A percentile compares a stretch with the other conserved stretches of the same genome.
These are phyloP conservation scores for Gila robusta DNA, from an alignment of 2,797 vertebrate species.

Conservation along the genomic window DNA sequence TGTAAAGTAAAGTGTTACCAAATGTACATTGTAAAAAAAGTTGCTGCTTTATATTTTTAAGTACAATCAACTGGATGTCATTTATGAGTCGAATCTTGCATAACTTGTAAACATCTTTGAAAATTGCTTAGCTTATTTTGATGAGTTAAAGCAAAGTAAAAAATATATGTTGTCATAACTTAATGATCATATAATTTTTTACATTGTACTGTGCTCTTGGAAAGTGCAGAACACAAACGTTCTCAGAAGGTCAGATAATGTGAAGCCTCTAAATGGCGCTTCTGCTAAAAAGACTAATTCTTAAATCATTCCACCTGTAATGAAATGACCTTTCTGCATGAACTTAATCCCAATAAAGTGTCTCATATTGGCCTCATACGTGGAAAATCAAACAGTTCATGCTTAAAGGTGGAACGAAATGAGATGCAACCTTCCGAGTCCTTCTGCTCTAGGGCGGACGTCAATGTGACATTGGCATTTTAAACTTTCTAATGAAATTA, in stretches of 20 bases:
- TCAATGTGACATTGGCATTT: slow-evolving; percentile 51
- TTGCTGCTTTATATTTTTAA: no score
- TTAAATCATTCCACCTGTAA: slow-evolving; percentile 40
- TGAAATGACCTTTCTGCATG: slow-evolving; percentile 33
- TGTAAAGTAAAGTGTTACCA: no score
- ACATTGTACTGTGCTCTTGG: neutral
- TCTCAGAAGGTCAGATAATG: slow-evolving; percentile 19
- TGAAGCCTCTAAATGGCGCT: slow-evolving; percentile 24
- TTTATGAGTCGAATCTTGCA: no score
- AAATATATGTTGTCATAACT: no score
- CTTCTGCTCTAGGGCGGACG: slow-evolving; percentile 25
- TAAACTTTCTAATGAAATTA: slow-evolving; percentile 35
- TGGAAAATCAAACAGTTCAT: slow-evolving; percentile 37
- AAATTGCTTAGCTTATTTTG: no score
- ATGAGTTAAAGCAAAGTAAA: no score
- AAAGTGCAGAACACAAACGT: slow-evolving; percentile 7
- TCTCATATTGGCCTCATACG: slow-evolving; percentile 23
- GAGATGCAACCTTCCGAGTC: slow-evolving; percentile 44
- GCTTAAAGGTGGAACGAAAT: slow-evolving; percentile 45
- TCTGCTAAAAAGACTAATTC: slow-evolving; percentile 32
- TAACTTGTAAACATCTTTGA: no score
- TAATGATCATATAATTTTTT: no score
- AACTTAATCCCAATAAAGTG: slow-evolving; percentile 36
- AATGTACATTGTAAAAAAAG: no score
- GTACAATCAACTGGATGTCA: no score